Conservation (phyloP, 1,140 invertebrate species). For the Pantala flavescens region DNA sequence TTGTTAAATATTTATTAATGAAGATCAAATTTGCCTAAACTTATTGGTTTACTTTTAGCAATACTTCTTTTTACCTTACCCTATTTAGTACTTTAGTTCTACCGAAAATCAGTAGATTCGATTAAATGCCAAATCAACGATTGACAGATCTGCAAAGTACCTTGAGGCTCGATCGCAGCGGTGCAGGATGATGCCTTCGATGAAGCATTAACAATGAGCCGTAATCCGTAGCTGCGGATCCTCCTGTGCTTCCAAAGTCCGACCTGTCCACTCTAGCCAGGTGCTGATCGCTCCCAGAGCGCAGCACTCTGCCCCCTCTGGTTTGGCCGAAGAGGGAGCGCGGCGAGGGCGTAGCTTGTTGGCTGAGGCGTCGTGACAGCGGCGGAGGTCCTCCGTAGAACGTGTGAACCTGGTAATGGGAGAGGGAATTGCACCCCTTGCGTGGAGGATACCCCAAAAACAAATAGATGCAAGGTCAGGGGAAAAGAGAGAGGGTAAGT, state of each 20-base stretch:
- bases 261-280: constrained; percentile 56
- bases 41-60: too few relatives aligned
- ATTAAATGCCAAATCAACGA: too few relatives aligned
- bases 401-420: constrained; percentile 51
- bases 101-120: too few relatives aligned
- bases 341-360: not conserved
- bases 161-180: constrained; percentile 64
- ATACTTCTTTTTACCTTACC: too few relatives aligned
- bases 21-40: too few relatives aligned
- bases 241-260: constrained; percentile 34
- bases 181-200: constrained; percentile 50
- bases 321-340: not conserved
- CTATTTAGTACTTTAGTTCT: too few relatives aligned
- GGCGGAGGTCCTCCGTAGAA: constrained; percentile 54
- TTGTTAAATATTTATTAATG: too few relatives aligned
- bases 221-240: not conserved
- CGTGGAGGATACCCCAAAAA: constrained; percentile 1
- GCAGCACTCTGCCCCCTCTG: constrained; percentile 40
- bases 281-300: constrained; percentile 76
- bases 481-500: constrained; percentile 12
- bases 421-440: constrained; percentile 9
- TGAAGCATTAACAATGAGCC: not conserved
- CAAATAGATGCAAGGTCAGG: constrained; percentile 8
- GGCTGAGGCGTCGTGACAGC: constrained; percentile 36
- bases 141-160: too few relatives aligned